Evolutionary conservation across 2,888 invertebrate species (phyloP).

Genomic region (Ceraclea dissimilis): DNA sequence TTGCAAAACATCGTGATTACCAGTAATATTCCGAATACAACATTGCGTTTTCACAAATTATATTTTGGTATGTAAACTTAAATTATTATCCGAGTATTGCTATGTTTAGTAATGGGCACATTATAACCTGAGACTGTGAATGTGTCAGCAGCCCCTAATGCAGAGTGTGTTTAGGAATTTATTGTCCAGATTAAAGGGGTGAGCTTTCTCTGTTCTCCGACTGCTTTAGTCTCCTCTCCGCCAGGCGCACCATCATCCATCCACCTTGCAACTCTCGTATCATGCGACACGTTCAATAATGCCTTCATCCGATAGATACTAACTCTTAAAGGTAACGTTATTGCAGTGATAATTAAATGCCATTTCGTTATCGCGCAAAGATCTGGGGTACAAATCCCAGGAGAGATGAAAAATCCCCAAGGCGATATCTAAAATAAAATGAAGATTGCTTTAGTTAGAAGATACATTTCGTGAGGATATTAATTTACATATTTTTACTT

Average conservation of each 20-base stretch:
- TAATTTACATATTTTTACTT: no score
- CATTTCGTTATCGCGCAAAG: neutral
- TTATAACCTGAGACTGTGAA: neutral
- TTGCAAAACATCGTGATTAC: no score
- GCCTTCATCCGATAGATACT: neutral
- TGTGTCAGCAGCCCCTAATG: neutral
- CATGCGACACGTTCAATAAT: neutral
- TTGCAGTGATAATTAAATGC: neutral
- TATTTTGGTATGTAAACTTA: no score
- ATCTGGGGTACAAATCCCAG: neutral
- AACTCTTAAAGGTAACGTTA: neutral
- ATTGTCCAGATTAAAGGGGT: conserved; percentile 4
- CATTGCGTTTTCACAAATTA: no score
- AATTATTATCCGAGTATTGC: no score
- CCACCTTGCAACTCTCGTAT: no score
- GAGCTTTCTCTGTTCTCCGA: neutral
- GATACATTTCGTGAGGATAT: neutral
- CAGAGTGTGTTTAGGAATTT: conserved; percentile 1
- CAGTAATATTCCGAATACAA: no score
- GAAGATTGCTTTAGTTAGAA: neutral
- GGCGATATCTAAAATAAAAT: neutral
- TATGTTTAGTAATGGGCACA: neutral
- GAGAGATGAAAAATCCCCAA: neutral
- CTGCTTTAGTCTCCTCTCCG: neutral
- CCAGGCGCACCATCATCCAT: no score